Evolutionary conservation across 2,888 invertebrate species (phyloP).

Genomic region (Pyralis farinalis): DNA sequence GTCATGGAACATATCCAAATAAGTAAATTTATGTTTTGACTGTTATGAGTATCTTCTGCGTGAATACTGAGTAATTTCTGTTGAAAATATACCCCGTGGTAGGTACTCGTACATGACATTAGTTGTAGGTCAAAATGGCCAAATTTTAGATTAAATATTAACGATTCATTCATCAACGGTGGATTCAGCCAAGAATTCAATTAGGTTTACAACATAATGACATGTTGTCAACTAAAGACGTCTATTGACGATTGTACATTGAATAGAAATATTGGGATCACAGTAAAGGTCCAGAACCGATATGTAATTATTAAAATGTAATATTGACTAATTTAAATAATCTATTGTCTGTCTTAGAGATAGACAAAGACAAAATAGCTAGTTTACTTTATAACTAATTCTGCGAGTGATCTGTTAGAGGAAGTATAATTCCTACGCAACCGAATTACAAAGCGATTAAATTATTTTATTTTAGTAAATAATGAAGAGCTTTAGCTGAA

Average conservation of each 20-base stretch:
- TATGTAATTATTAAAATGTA: not conserved
- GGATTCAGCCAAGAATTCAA: no score
- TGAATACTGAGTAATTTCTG: no score
- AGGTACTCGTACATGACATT: conserved; percentile 27
- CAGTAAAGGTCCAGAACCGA: not conserved
- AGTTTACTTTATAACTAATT: no score
- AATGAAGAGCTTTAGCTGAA: no score
- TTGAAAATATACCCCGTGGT: conserved; percentile 5
- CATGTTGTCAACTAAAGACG: no score
- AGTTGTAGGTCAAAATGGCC: conserved; percentile 50
- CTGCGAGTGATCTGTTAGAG: no score
- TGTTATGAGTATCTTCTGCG: not conserved
- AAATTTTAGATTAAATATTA: conserved; percentile 33
- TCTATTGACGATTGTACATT: not conserved
- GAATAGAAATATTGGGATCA: not conserved
- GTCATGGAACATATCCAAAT: conserved; percentile 54
- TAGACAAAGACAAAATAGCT: no score
- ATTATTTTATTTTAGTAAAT: no score
- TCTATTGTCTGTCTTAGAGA: no score
- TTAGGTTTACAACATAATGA: no score
- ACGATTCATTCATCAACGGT: conserved; percentile 22
- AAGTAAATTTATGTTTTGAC: conserved; percentile 18
- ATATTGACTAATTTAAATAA: not conserved
- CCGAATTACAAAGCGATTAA: no score
- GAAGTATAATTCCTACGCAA: no score